Percentiles rank a stretch among this genome's conserved stretches.
Evolutionary conservation across 2,888 invertebrate species (phyloP).

Genomic region (Gerosis bhagava): DNA sequence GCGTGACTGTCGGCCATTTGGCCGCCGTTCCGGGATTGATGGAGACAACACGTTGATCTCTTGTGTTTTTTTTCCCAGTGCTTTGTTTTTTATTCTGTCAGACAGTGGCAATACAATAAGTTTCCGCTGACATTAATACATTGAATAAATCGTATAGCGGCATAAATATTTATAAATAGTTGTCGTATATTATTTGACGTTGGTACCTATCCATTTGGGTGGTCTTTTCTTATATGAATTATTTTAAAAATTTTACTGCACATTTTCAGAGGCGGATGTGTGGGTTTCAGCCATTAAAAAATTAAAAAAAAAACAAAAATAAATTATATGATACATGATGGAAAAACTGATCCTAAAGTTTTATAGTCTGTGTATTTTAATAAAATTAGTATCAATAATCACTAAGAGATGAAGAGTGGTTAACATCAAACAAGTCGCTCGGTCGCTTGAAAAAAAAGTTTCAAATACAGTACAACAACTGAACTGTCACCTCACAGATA

Average conservation of each 20-base stretch:
- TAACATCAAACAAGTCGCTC: conserved; percentile 9
- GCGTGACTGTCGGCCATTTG: conserved; percentile 20
- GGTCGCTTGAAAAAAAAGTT: conserved; percentile 25
- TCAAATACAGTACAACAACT: conserved; percentile 22
- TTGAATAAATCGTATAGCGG: conserved; percentile 8
- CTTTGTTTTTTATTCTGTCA: conserved; percentile 18
- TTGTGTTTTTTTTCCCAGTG: conserved; percentile 11
- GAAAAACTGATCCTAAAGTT: too few species aligned
- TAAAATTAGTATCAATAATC: too few species aligned
- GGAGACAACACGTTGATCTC: conserved; percentile 9
- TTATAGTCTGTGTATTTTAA: too few species aligned
- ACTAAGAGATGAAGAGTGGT: too few species aligned
- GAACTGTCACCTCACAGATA: conserved; percentile 24
- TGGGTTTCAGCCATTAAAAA: too few species aligned
- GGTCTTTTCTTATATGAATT: conserved; percentile 12
- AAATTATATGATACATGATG: too few species aligned
- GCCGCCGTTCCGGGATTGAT: conserved; percentile 13
- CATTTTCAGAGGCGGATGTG: too few species aligned
- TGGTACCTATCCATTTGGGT: too few species aligned
- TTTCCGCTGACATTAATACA: conserved; percentile 21
- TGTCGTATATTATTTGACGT: conserved; percentile 3
- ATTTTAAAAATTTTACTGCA: too few species aligned
- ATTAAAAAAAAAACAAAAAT: too few species aligned
- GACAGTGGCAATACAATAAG: conserved; percentile 22
- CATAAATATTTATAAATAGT: conserved; percentile 18